These are phyloP conservation scores for Spinus pinus DNA, from an alignment of 2,797 vertebrate genomes.

Conservation along the genomic window DNA sequence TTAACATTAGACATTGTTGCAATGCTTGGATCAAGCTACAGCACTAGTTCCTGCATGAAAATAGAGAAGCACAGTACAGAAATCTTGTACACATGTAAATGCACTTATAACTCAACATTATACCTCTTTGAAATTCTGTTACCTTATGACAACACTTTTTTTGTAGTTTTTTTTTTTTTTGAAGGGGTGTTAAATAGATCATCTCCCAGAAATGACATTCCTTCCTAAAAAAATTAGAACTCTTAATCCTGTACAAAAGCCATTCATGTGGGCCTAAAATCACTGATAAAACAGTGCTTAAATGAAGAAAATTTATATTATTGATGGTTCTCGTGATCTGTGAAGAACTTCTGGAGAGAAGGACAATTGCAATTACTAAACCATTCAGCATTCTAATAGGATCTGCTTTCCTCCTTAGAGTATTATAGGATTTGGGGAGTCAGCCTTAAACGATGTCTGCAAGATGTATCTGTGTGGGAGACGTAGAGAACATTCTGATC, in stretches of 20 bases:
- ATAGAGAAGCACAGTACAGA: background rate
- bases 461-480: background rate
- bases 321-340: background rate
- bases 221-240: background rate
- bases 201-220: background rate
- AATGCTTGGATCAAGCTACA: background rate
- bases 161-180: background rate
- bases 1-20: background rate
- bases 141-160: background rate
- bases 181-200: background rate
- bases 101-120: background rate
- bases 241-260: background rate
- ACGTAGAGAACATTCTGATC: background rate
- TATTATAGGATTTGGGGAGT: background rate
- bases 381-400: background rate
- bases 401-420: background rate
- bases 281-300: background rate
- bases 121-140: background rate
- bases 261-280: background rate
- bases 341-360: background rate
- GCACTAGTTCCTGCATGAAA: background rate
- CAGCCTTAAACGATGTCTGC: background rate
- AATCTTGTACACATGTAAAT: background rate
- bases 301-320: background rate
- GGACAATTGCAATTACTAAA: slow-evolving; percentile 12